These are phyloP conservation scores for Neotoma lepida DNA, from an alignment of 2,113 vertebrate species.

Conservation along the genomic window DNA sequence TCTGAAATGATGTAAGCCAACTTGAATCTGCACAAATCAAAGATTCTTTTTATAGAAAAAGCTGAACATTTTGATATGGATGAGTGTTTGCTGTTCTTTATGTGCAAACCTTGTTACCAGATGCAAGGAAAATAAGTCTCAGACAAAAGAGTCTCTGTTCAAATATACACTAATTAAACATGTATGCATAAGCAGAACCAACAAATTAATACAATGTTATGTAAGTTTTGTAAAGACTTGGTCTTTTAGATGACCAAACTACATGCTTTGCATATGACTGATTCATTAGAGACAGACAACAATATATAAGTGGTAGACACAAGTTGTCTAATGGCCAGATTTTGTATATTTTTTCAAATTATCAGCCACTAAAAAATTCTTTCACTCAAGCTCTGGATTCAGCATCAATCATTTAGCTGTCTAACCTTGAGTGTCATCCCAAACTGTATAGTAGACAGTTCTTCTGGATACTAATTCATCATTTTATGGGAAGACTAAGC, in stretches of 20 bases:
- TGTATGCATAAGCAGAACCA: background rate
- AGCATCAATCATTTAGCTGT: background rate
- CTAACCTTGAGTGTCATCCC: background rate
- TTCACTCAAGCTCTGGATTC: background rate
- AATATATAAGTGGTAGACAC: background rate
- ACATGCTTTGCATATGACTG: background rate
- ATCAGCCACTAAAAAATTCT: background rate
- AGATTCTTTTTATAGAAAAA: slow-evolving; percentile 14
- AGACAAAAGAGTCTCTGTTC: background rate
- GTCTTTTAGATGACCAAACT: background rate
- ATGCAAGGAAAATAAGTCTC: slow-evolving; percentile 22
- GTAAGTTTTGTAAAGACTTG: background rate
- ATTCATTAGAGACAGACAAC: background rate
- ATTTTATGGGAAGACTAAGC: background rate
- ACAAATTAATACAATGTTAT: slow-evolving; percentile 21
- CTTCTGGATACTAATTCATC: background rate
- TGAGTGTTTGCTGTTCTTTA: background rate
- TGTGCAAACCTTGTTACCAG: background rate
- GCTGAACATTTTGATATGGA: slow-evolving; percentile 16
- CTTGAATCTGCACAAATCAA: background rate
- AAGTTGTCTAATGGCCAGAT: background rate
- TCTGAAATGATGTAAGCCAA: background rate
- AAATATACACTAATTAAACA: slow-evolving; percentile 6
- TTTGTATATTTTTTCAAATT: slow-evolving; percentile 18
- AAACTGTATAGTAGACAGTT: background rate